phyloP scores from a whole-genome alignment of 2,113 vertebrate genomes.

The Orycteropus afer region DNA sequence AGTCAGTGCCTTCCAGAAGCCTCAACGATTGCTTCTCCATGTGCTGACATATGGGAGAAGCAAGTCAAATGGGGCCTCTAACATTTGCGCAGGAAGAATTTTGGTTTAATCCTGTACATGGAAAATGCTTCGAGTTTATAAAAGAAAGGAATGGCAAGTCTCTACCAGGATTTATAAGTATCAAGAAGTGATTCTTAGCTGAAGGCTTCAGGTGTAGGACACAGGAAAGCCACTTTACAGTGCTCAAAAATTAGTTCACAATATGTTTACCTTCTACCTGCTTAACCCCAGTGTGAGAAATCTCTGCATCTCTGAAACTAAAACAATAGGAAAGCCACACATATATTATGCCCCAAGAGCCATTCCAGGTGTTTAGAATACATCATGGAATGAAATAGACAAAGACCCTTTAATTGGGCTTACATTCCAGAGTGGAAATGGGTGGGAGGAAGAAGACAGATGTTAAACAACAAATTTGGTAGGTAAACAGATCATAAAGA shows the following conservation, averaged over 20 bases:
- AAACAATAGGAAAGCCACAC: not conserved
- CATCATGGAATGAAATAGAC: not conserved
- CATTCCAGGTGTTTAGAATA: not conserved
- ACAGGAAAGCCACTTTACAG: not conserved
- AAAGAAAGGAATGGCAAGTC: not conserved
- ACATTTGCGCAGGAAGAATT: not conserved
- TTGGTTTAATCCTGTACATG: not conserved
- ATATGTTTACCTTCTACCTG: not conserved
- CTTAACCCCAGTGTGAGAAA: not conserved
- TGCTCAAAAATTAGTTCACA: not conserved
- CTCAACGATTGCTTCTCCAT: not conserved
- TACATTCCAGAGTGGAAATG: not conserved
- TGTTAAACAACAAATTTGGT: not conserved
- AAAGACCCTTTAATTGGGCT: not conserved
- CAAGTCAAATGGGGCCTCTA: not conserved
- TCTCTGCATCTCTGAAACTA: not conserved
- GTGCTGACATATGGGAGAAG: not conserved
- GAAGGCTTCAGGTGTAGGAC: not conserved
- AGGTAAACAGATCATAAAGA: not conserved
- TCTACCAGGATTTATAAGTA: not conserved
- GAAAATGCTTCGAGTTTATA: not conserved
- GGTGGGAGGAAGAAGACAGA: accelerated
- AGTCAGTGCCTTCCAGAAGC: not conserved
- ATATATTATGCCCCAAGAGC: not conserved
- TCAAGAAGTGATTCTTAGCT: not conserved